Evolutionary conservation across 2,888 invertebrate genomes (phyloP).

Genomic region (Eremobia ochroleuca): DNA sequence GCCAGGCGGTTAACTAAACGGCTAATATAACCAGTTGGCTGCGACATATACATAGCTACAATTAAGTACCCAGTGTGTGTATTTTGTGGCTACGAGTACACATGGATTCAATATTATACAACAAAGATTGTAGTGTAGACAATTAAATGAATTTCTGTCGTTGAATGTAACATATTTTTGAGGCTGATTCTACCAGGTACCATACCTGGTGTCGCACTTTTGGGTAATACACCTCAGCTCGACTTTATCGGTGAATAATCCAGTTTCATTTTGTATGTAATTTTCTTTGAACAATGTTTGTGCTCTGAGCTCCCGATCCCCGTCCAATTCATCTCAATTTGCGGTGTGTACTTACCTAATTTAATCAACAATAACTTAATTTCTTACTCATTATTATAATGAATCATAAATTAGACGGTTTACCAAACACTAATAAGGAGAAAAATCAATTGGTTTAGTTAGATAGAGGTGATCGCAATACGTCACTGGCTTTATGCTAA

Average conservation of each 20-base stretch:
- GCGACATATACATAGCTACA: too few relatives aligned
- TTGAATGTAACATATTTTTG: neutral
- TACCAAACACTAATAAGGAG: neutral
- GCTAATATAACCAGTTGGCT: too few relatives aligned
- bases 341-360: slow-evolving; percentile 11
- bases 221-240: neutral
- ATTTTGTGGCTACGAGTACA: neutral
- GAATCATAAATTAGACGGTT: neutral
- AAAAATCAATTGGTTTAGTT: neutral
- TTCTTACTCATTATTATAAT: slow-evolving; percentile 14
- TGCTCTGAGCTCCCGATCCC: slow-evolving; percentile 5
- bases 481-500: slow-evolving; percentile 20
- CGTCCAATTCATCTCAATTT: slow-evolving; percentile 24
- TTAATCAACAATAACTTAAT: slow-evolving; percentile 21
- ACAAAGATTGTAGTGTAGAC: neutral
- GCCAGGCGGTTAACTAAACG: too few relatives aligned
- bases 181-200: neutral
- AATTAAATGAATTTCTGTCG: too few relatives aligned
- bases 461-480: slow-evolving; percentile 13
- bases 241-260: slow-evolving; percentile 17
- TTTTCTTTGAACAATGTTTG: slow-evolving; percentile 19
- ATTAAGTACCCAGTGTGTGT: too few relatives aligned
- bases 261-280: slow-evolving; percentile 19
- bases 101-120: neutral
- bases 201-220: neutral